Conservation (phyloP, 92 coral and sea anemone species). For the Blastomussa wellsi region DNA sequence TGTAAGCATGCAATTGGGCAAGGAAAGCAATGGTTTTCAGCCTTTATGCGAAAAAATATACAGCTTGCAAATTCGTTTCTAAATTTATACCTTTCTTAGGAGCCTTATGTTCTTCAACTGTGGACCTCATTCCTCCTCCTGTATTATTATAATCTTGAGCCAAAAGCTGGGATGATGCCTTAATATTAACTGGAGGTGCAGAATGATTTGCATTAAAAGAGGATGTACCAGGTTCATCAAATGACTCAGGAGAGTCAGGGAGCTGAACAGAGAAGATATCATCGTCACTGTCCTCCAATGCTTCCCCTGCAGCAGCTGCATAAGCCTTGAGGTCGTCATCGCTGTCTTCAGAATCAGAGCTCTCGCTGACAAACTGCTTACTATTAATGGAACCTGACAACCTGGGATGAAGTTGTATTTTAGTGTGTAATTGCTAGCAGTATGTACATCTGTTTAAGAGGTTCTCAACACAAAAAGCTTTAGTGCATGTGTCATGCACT, state of each 20-base stretch:
- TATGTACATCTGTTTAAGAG: no score
- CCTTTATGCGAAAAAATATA: no score
- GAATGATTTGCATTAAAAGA: background rate
- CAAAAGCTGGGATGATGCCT: background rate
- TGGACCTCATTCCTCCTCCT: background rate
- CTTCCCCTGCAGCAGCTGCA: conserved; percentile 75
- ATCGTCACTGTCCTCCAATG: conserved; percentile 86
- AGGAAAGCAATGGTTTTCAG: no score
- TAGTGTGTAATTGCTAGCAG: no score
- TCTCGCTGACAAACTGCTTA: conserved; percentile 17
- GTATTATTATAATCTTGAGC: background rate
- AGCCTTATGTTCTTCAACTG: background rate
- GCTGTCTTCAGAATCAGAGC: conserved; percentile 50
- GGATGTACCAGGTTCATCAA: conserved; percentile 8
- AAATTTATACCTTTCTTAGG: conserved; percentile 8
- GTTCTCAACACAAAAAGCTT: no score
- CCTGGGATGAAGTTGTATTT: background rate
- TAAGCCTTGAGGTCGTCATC: conserved; percentile 73
- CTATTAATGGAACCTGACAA: background rate
- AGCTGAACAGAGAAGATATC: conserved; percentile 74
- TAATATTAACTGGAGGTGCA: background rate
- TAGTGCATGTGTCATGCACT: no score
- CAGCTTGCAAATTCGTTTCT: no score
- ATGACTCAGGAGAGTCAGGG: conserved; percentile 45
- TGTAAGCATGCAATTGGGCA: no score